These are phyloP conservation scores for Magallana ariakensis DNA, from an alignment of 1,140 invertebrate genomes.

Conservation along the genomic window DNA sequence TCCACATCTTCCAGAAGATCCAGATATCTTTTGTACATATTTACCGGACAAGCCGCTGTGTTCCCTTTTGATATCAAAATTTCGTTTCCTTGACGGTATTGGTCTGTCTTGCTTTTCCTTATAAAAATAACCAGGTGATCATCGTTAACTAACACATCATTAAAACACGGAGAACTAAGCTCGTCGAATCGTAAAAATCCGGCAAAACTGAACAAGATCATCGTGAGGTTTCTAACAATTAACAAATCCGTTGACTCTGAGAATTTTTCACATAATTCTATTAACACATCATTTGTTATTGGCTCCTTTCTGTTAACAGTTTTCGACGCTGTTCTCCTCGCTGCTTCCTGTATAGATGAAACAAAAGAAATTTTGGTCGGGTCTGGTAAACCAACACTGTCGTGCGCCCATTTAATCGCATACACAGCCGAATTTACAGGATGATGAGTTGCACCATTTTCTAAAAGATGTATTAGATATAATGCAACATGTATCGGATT, in stretches of 20 bases:
- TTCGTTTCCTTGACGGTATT: background rate
- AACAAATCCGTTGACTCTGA: too few species aligned
- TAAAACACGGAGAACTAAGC: background rate
- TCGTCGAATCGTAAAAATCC: too few species aligned
- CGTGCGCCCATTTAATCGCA: background rate
- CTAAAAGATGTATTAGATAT: background rate
- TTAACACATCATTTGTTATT: background rate
- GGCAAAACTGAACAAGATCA: too few species aligned
- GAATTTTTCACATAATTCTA: too few species aligned
- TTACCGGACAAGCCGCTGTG: background rate
- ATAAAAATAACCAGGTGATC: background rate
- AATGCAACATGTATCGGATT: background rate
- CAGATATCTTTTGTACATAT: background rate
- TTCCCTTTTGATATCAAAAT: background rate
- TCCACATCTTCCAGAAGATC: background rate
- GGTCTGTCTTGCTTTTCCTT: background rate
- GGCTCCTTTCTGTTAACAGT: background rate
- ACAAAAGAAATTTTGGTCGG: slow-evolving; percentile 1
- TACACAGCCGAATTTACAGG: background rate
- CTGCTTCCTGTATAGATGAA: background rate
- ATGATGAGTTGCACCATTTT: background rate
- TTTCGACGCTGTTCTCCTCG: background rate
- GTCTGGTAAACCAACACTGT: background rate
- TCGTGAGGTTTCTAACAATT: too few species aligned
- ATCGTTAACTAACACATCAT: background rate